Evolutionary conservation across 2,888 invertebrate genomes (phyloP).

Genomic region (Anaspis maculata): DNA sequence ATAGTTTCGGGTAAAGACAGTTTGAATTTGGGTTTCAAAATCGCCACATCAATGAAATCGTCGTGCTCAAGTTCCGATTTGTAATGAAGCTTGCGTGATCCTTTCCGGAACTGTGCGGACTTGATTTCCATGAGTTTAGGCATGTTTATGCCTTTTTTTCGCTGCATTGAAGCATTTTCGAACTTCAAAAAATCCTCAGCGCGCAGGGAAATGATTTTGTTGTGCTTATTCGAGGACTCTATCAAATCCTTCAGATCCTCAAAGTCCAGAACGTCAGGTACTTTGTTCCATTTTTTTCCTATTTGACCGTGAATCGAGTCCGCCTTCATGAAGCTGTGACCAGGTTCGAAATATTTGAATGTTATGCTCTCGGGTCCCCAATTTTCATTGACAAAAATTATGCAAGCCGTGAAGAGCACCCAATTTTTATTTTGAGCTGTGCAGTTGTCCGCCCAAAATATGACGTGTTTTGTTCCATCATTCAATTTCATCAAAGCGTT

Average conservation of each 20-base stretch:
- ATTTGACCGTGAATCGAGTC: conserved; percentile 14
- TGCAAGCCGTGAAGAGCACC: conserved; percentile 7
- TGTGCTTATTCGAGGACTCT: background rate
- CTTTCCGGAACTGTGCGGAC: background rate
- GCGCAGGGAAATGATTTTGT: background rate
- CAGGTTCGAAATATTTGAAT: conserved; percentile 15
- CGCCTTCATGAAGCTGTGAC: conserved; percentile 15
- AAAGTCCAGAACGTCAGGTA: background rate
- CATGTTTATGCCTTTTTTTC: background rate
- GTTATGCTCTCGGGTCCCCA: no score
- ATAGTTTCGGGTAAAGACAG: background rate
- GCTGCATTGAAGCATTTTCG: background rate
- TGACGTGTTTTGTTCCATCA: no score
- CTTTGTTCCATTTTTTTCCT: conserved; percentile 13
- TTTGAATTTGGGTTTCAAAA: background rate
- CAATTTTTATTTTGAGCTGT: conserved; percentile 9
- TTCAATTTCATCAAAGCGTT: conserved; percentile 6
- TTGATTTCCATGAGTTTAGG: background rate
- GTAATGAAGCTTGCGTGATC: background rate
- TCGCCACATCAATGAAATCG: background rate
- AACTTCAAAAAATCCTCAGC: background rate
- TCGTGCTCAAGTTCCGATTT: background rate
- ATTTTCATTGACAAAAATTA: conserved; percentile 7
- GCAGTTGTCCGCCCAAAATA: no score
- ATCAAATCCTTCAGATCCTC: background rate